These are phyloP conservation scores for Coilia nasus DNA, from an alignment of 2,797 vertebrate species.

Conservation along the genomic window DNA sequence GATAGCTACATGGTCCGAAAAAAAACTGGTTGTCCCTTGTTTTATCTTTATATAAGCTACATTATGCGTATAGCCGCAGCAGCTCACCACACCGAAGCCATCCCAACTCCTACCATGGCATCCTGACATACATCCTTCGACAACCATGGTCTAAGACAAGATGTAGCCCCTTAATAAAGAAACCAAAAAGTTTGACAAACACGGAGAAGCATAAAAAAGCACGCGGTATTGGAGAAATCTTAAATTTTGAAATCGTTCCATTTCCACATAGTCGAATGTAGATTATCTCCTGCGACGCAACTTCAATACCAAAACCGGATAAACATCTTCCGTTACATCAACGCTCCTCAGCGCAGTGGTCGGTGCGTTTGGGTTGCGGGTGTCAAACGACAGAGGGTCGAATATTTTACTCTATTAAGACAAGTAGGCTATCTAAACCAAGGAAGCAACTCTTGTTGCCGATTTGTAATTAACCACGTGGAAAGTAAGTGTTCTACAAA, in stretches of 20 bases:
- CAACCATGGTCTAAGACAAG: too few species aligned
- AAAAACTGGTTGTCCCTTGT: not conserved
- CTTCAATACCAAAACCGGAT: not conserved
- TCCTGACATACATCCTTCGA: not conserved
- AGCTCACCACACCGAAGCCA: not conserved
- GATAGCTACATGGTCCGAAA: not conserved
- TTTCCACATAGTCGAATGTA: not conserved
- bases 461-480: slow-evolving; percentile 53
- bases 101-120: not conserved
- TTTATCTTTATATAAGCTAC: not conserved
- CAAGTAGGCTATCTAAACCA: not conserved
- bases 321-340: not conserved
- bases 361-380: not conserved
- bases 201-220: too few species aligned
- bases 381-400: not conserved
- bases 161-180: not conserved
- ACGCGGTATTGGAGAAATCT: too few species aligned
- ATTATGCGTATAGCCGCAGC: not conserved
- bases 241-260: not conserved
- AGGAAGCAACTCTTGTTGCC: slow-evolving; percentile 31
- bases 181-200: not conserved
- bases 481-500: slow-evolving; percentile 53
- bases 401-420: not conserved
- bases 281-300: not conserved
- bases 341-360: not conserved